phyloP scores from a whole-genome alignment of 2,888 invertebrate species.

The Lysandra bellargus region DNA sequence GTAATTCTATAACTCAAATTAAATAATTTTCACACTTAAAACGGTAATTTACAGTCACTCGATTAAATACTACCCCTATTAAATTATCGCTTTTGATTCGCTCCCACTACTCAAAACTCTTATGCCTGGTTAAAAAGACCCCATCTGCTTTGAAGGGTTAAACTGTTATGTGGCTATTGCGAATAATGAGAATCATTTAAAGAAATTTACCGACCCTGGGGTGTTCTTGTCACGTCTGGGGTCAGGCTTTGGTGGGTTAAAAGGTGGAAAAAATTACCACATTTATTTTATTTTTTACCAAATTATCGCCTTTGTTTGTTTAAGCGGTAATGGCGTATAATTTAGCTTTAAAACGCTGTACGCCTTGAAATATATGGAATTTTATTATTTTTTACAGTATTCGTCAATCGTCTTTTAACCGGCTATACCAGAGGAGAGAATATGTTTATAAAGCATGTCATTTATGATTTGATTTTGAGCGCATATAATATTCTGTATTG shows the following conservation, averaged over 20 bases:
- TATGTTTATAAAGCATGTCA: too few species aligned
- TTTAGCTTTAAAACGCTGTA: background rate
- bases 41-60: too few species aligned
- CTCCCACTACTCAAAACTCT: slow-evolving; percentile 38
- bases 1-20: too few species aligned
- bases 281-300: slow-evolving; percentile 29
- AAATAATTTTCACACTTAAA: too few species aligned
- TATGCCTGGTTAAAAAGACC: slow-evolving; percentile 50
- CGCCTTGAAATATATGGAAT: too few species aligned
- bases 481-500: too few species aligned
- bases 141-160: slow-evolving; percentile 73
- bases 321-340: background rate
- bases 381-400: too few species aligned
- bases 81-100: slow-evolving; percentile 42
- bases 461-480: too few species aligned
- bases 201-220: slow-evolving; percentile 68
- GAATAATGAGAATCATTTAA: slow-evolving; percentile 73
- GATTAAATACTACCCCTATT: too few species aligned
- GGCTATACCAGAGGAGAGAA: too few species aligned
- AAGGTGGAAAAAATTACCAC: slow-evolving; percentile 39
- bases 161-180: slow-evolving; percentile 72
- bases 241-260: slow-evolving; percentile 50
- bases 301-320: slow-evolving; percentile 22
- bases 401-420: too few species aligned
- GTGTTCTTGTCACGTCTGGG: slow-evolving; percentile 54